Percentiles rank a stretch among this genome's conserved stretches.
Conservation (phyloP, 2,888 invertebrate genomes). For the Melinaea menophilus region DNA sequence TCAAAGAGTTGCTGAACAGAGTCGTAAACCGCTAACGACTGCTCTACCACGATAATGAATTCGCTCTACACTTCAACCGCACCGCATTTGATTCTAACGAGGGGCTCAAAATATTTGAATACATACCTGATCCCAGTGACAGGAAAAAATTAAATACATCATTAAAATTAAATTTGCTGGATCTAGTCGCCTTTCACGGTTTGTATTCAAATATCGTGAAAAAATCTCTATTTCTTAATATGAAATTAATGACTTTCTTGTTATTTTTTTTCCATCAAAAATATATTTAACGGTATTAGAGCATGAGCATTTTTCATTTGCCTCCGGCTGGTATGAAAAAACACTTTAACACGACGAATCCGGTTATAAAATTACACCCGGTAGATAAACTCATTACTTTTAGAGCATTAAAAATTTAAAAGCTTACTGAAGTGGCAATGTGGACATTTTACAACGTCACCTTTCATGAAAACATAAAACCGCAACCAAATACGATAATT, state of each 20-base stretch:
- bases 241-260: constrained; percentile 1
- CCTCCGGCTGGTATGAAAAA: background rate
- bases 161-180: constrained; percentile 30
- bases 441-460: constrained; percentile 23
- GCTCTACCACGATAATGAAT: constrained; percentile 69
- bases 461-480: constrained; percentile 31
- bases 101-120: constrained; percentile 49
- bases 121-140: constrained; percentile 36
- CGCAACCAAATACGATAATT: constrained; percentile 38
- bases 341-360: constrained; percentile 11
- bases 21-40: constrained; percentile 71
- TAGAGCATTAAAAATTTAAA: constrained; percentile 19
- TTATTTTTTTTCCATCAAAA: background rate
- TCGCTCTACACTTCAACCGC: constrained; percentile 59
- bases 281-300: constrained; percentile 17
- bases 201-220: constrained; percentile 22
- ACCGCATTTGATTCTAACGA: constrained; percentile 51
- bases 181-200: constrained; percentile 2
- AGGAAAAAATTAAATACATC: constrained; percentile 40
- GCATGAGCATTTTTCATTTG: constrained; percentile 15
- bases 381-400: constrained; percentile 24
- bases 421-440: constrained; percentile 22
- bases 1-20: constrained; percentile 67
- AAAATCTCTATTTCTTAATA: background rate
- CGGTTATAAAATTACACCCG: constrained; percentile 2